Evolutionary conservation across 1,140 invertebrate species (phyloP), one percentile per base, ranked within the genome.

Genomic region (Procambarus clarkii): DNA sequence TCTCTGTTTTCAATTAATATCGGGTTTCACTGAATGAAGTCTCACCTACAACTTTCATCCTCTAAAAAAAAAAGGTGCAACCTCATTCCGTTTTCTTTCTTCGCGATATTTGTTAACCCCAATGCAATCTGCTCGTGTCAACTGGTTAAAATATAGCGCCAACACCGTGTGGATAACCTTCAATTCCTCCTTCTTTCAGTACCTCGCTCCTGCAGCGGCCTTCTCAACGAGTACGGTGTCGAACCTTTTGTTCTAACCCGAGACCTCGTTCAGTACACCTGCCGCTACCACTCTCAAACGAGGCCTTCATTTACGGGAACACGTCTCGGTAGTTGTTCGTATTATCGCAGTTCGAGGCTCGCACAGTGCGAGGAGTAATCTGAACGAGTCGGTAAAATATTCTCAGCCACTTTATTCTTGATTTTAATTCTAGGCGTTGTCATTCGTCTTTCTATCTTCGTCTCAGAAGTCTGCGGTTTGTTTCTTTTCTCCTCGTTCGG

Each of bases 401-500:
- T 54, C 60, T 46, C 48, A 24, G 71, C 21, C 84, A 86, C 74
- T 86, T 54, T 54, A 54, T 45, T 78, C 71, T 54, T 86, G 84
- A 86, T 86, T 86, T 86, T 86, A 86, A 77, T 86, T 86, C 84
- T 71, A 45, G 71, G 45, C 74, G 84, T 58, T 86, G 84, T 86
- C 84, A 86, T 86, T 86, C 76, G 84, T 86, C 84, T 86, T 86
- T 86, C 84, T 44, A 60, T 86, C 48, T 45, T 21, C 46, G 18
- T 78, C 45, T 45, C 74, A 78, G 24, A 86, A 34, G 7, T 9
- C 24, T 74, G n/a, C 21, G 69, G 69, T 21, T 34, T 34, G n/a
- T 74, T 9, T 74, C 69, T 34, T 34, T 34, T 5, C 24, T 15
- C 21, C 7, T 74, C 69, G 69, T 74, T 24, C 24, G 7, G n/a